phyloP scores from a whole-genome alignment of 1,140 invertebrate genomes.

The Caenorhabditis latens region DNA sequence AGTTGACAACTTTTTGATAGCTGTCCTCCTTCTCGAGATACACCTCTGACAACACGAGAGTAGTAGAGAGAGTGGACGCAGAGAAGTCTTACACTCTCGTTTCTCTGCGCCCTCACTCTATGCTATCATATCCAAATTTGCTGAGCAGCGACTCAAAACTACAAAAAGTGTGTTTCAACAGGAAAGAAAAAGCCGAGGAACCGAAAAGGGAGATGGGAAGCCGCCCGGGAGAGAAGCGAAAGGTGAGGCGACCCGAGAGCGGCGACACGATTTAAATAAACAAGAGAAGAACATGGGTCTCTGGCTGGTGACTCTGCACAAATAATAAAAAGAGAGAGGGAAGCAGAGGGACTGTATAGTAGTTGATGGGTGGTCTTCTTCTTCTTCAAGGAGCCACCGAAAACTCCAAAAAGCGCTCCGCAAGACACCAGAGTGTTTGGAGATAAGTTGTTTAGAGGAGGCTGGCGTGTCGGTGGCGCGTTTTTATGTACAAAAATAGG shows the following conservation, averaged over 20 bases:
- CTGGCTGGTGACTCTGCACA: neutral
- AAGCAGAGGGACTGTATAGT: slow-evolving; percentile 30
- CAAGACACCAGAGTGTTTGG: too few species aligned
- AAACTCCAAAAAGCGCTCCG: neutral
- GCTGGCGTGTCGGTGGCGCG: too few species aligned
- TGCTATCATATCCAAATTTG: too few species aligned
- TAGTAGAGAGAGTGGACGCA: too few species aligned
- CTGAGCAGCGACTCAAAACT: too few species aligned
- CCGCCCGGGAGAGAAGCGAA: neutral
- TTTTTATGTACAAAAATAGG: too few species aligned
- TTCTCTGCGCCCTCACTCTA: neutral
- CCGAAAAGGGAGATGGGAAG: neutral
- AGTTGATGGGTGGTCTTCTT: slow-evolving; percentile 46
- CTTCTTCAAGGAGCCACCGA: neutral
- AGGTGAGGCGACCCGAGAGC: neutral
- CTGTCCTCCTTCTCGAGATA: neutral
- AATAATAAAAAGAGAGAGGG: slow-evolving; percentile 5
- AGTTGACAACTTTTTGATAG: neutral
- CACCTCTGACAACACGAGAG: neutral
- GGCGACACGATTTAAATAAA: slow-evolving; percentile 46
- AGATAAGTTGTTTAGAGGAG: too few species aligned
- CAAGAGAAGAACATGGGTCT: neutral
- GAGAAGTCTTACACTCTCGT: neutral
- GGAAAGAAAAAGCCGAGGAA: neutral
- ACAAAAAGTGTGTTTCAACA: too few species aligned